Evolutionary conservation across 2,113 vertebrate species (phyloP), one percentile per base, ranked within the genome.

Genomic region (Gambusia affinis): DNA sequence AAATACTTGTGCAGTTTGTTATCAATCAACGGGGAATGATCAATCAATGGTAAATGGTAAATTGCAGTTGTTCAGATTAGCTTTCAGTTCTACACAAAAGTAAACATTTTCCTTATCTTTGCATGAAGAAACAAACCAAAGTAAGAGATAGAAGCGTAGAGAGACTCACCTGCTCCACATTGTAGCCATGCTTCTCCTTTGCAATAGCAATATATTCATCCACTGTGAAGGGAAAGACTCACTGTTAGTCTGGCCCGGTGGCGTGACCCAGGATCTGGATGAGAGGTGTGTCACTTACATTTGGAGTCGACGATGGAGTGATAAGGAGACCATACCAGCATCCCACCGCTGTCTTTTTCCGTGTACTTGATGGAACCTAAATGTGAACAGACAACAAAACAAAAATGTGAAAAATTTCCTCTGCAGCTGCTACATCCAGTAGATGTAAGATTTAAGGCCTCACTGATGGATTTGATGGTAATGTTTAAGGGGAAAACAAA

Each of bases 181-280:
- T 99, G 94, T 99, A 99, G 79, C 98, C 98, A 73, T 99, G 98
- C 76, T 98, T 99, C 93, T 99, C 97, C 90, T 99, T 99, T 82
- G 98, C 98, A 83, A 99, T 96, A 60, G 97, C 96, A 91, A 99
- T 97, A 87, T 99, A 99, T 85, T 99, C 98, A 81, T 99, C 98
- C 95, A 99, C 98, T 99, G 95, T 31, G 94, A 94, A 51, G 22
- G n/a, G 31, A 75, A 75, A 65, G 19, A 30, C 11, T 67, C 61
- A 72, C 4, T 1, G 60, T 82, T 31, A 73, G 75, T 19, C 64
- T n/a, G 19, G 29, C 27, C 7, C 24, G 29, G 61, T 39, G 2
- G 15, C 0, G 7, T 7, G 72, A 8, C 22, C 30, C 1, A 14
- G 8, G 62, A 44, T 19, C 24, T 28, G 44, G 19, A 24, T 28